Evolutionary conservation across 2,113 vertebrate genomes (phyloP).

Genomic region (Thalassarche chlororhynchos): DNA sequence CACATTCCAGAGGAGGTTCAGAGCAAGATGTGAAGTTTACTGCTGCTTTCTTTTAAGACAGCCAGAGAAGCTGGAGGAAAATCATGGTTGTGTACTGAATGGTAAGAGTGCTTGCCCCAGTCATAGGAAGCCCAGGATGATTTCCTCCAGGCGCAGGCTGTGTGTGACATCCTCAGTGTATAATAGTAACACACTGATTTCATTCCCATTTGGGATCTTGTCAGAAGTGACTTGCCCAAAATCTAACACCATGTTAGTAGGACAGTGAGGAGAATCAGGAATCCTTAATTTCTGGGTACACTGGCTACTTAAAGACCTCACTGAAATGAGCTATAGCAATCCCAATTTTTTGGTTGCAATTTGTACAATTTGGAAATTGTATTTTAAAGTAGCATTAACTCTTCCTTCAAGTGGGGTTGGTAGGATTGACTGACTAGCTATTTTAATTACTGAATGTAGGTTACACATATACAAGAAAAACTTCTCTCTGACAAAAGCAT

Average conservation of each 20-base stretch:
- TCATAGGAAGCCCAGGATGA: neutral
- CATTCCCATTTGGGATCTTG: neutral
- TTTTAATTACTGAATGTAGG: constrained; percentile 30
- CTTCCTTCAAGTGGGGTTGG: neutral
- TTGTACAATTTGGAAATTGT: neutral
- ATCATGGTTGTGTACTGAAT: neutral
- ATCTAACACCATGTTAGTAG: neutral
- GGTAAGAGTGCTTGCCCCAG: neutral
- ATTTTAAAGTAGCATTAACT: neutral
- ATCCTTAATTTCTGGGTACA: neutral
- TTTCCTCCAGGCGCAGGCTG: neutral
- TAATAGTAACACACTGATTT: neutral
- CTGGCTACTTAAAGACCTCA: neutral
- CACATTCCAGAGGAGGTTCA: neutral
- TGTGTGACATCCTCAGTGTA: neutral
- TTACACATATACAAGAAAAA: neutral
- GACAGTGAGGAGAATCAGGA: neutral
- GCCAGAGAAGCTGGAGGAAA: neutral
- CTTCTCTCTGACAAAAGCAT: constrained; percentile 60
- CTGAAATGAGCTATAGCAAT: neutral
- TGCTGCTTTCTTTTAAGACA: neutral
- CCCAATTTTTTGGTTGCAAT: neutral
- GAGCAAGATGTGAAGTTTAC: neutral
- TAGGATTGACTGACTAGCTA: neutral
- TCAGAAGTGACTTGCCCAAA: neutral